A percentile compares a stretch with the other conserved stretches of the same genome.
These are phyloP conservation scores for Prochilodus magdalenae DNA, from an alignment of 2,113 vertebrate genomes.

Conservation along the genomic window DNA sequence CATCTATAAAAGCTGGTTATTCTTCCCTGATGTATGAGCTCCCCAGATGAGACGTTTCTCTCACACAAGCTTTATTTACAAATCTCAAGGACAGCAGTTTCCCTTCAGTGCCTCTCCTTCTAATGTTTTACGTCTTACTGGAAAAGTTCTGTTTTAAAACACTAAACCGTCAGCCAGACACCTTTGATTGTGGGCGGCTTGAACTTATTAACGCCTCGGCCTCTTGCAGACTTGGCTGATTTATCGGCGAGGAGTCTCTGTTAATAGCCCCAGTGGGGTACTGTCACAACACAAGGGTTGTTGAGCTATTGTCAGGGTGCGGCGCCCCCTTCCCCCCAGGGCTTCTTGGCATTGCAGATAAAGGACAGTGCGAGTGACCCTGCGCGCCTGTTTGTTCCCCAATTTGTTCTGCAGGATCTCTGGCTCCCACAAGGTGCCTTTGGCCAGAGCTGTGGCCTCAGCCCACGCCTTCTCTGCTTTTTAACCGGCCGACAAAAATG, in stretches of 20 bases:
- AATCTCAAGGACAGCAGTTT: background rate
- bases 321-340: slow-evolving; percentile 55
- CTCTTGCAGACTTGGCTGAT: slow-evolving; percentile 50
- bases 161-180: slow-evolving; percentile 13
- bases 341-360: slow-evolving; percentile 55
- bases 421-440: slow-evolving; percentile 67
- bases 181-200: slow-evolving; percentile 37
- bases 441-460: slow-evolving; percentile 52
- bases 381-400: slow-evolving; percentile 73
- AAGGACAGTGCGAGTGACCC: slow-evolving; percentile 70
- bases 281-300: slow-evolving; percentile 61
- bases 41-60: background rate
- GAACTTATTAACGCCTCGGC: slow-evolving; percentile 11
- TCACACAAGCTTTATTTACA: background rate
- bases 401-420: slow-evolving; percentile 76
- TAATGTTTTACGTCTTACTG: slow-evolving; percentile 15
- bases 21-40: background rate
- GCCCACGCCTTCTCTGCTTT: slow-evolving; percentile 57
- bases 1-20: background rate
- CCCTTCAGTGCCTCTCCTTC: background rate
- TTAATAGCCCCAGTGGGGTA: slow-evolving; percentile 57
- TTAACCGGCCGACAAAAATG: slow-evolving; percentile 69
- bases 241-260: slow-evolving; percentile 54
- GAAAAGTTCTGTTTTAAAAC: slow-evolving; percentile 40
- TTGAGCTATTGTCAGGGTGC: slow-evolving; percentile 52